Evolutionary conservation across 2,113 vertebrate species (phyloP), one percentile per base, ranked within the genome.

Genomic region (Caretta caretta): DNA sequence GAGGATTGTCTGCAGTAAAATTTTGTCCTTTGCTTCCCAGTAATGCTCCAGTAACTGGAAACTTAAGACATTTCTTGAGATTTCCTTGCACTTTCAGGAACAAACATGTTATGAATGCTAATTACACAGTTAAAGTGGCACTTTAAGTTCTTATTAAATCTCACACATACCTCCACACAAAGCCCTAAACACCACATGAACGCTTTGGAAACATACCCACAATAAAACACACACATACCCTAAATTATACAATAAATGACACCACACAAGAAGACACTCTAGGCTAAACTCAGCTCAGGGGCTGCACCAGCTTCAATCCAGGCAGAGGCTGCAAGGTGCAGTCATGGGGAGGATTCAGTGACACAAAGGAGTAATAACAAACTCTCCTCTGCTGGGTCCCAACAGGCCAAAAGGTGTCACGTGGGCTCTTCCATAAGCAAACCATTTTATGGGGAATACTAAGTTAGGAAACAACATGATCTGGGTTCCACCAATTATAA

Each of bases 41-140:
- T 87, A 85, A 29, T 76, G 57, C 81, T 92, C 72, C 38, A 84
- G 49, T 82, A 97, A 98, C 94, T 97, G 95, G 93, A 98, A 98
- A 96, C 94, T 97, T 56, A 96, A 95, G 76, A 90, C 2, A 22
- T 10, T 93, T 95, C 86, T 84, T 91, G 49, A 78, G 90, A 81
- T 62, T 92, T 88, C 69, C 89, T 86, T 81, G 83, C 24, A 35
- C 57, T 90, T 83, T 91, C 54, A 54, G 57, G 86, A 93, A 83
- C 24, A 82, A 10, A 83, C 54, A 79, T 51, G 49, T 75, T 65
- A 38, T 35, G 90, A 86, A 38, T 38, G 27, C 9, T 80, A 86
- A 29, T 62, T 87, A 76, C 20, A 75, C 2, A 87, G 80, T 56
- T 81, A 80, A 90, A 2, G 22, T 2, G 81, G 48, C 22, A 16